Percentiles rank a stretch among this genome's conserved stretches.
phyloP scores from a whole-genome alignment of 2,797 vertebrate species.

The Pristis pectinata region DNA sequence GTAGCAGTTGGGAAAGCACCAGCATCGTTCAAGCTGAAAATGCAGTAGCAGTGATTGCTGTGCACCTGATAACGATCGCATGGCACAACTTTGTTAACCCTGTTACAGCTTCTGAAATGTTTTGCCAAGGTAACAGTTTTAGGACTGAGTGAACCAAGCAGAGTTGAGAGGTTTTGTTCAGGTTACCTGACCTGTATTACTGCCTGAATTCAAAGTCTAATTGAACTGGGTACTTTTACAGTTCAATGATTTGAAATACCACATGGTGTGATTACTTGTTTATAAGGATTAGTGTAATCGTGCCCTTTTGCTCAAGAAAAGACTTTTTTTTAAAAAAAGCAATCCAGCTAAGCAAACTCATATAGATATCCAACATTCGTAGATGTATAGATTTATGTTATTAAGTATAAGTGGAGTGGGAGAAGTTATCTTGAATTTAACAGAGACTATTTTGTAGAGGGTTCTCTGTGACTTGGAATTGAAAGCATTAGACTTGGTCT shows the following conservation, averaged over 20 bases:
- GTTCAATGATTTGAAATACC: conserved; percentile 9
- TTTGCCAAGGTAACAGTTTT: neutral
- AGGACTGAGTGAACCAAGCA: neutral
- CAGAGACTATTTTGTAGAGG: neutral
- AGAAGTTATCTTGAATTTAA: neutral
- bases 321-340: neutral
- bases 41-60: neutral
- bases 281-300: neutral
- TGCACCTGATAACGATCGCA: neutral
- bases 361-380: neutral
- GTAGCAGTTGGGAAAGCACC: neutral
- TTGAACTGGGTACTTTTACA: neutral
- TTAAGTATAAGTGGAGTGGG: neutral
- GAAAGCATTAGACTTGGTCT: neutral
- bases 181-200: neutral
- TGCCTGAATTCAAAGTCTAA: neutral
- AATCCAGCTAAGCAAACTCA: neutral
- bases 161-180: neutral
- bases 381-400: neutral
- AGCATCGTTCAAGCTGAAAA: neutral
- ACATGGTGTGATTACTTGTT: neutral
- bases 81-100: neutral
- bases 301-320: neutral
- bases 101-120: neutral
- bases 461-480: neutral